Conservation (phyloP, 2,888 invertebrate genomes). For the Harpalus rufipes region DNA sequence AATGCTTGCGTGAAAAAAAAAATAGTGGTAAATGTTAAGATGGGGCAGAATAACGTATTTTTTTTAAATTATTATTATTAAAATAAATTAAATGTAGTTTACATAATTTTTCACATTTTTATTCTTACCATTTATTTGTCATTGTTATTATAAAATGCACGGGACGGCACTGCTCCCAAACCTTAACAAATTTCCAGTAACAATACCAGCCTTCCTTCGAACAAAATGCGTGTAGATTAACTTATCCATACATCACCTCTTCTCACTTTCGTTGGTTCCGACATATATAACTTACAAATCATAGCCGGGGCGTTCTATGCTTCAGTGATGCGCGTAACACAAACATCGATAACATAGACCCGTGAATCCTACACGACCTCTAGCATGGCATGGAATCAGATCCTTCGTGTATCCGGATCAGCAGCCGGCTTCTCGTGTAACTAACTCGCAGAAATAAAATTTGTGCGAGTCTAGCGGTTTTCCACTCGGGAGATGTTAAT, state of each 20-base stretch:
- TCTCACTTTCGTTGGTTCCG: neutral
- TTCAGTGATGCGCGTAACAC: slow-evolving; percentile 23
- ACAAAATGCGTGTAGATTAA: slow-evolving; percentile 7
- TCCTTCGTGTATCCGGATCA: slow-evolving; percentile 10
- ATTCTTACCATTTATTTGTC: too few relatives aligned
- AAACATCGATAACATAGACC: slow-evolving; percentile 37
- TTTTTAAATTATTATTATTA: too few relatives aligned
- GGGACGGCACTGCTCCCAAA: too few relatives aligned
- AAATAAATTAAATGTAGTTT: too few relatives aligned
- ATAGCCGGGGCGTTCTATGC: neutral
- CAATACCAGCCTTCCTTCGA: too few relatives aligned
- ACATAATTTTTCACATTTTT: too few relatives aligned
- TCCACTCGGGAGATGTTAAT: slow-evolving; percentile 14
- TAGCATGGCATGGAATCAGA: neutral
- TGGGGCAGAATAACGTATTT: too few relatives aligned
- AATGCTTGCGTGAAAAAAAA: too few relatives aligned
- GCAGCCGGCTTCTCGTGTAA: neutral
- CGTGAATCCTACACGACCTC: slow-evolving; percentile 1
- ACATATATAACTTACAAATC: slow-evolving; percentile 43
- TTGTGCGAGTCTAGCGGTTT: slow-evolving; percentile 36
- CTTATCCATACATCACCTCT: slow-evolving; percentile 32
- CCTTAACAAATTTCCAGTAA: too few relatives aligned
- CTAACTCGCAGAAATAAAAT: slow-evolving; percentile 29
- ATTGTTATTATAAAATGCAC: too few relatives aligned
- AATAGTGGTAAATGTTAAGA: too few relatives aligned